phyloP scores from a whole-genome alignment of 2,113 vertebrate genomes.

The Galbula dea region DNA sequence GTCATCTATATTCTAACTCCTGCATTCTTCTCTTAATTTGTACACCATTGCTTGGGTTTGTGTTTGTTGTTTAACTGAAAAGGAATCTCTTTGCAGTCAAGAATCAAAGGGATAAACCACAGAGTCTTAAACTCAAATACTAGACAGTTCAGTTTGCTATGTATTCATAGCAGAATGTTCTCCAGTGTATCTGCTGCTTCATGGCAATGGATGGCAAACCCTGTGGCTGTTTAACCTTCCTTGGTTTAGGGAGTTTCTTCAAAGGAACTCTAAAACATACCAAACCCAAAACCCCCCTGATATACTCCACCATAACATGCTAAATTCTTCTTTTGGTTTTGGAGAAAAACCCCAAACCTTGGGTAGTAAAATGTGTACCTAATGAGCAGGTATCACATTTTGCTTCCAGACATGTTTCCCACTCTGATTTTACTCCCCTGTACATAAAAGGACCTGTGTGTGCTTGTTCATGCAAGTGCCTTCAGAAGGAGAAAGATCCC shows the following conservation, averaged over 20 bases:
- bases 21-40: not conserved
- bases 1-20: not conserved
- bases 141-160: not conserved
- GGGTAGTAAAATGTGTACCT: conserved; percentile 11
- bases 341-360: not conserved
- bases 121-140: not conserved
- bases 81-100: not conserved
- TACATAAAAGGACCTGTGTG: not conserved
- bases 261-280: not conserved
- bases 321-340: not conserved
- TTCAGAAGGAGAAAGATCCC: conserved; percentile 57
- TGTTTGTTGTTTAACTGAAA: not conserved
- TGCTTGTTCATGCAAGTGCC: conserved; percentile 69
- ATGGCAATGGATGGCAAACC: not conserved
- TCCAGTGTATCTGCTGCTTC: not conserved
- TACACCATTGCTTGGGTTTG: not conserved
- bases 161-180: not conserved
- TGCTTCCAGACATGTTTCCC: not conserved
- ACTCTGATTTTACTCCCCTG: not conserved
- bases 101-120: conserved; percentile 25
- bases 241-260: not conserved
- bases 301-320: not conserved
- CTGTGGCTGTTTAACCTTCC: not conserved
- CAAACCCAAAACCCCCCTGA: not conserved
- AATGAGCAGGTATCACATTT: not conserved